Percentiles rank a stretch among this genome's conserved stretches.
These are phyloP conservation scores for Psittacara wagleri DNA, from an alignment of 2,113 vertebrate species.

Conservation along the genomic window DNA sequence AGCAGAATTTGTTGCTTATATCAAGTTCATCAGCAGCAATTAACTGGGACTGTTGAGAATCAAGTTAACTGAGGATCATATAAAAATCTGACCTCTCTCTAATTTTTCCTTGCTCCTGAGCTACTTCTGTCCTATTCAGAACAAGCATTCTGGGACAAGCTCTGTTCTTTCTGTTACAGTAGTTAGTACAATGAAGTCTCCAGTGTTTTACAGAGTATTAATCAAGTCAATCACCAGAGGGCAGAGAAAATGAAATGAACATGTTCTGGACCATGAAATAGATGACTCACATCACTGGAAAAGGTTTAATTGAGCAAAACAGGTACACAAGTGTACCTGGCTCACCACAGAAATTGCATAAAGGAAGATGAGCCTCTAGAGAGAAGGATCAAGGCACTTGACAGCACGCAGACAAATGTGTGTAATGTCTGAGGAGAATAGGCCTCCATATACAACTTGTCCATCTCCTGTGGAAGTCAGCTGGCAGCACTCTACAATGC, in stretches of 20 bases:
- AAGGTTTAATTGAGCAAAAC: slow-evolving; percentile 55
- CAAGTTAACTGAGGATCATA: background rate
- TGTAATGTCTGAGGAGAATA: background rate
- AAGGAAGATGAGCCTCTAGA: background rate
- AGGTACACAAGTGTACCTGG: background rate
- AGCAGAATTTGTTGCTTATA: background rate
- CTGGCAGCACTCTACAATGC: background rate
- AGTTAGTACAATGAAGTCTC: background rate
- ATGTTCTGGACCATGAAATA: slow-evolving; percentile 50
- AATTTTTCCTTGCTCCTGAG: background rate
- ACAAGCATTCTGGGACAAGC: background rate
- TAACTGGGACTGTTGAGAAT: background rate
- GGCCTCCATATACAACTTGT: background rate
- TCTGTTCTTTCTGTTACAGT: background rate
- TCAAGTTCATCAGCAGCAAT: background rate
- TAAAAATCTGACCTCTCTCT: background rate
- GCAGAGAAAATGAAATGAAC: slow-evolving; percentile 36
- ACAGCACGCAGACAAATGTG: background rate
- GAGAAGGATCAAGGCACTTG: background rate
- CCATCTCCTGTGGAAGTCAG: background rate
- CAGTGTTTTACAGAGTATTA: slow-evolving; percentile 31
- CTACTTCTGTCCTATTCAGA: background rate
- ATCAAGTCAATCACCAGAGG: slow-evolving; percentile 47
- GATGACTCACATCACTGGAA: slow-evolving; percentile 1
- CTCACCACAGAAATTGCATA: background rate